Percentiles rank a stretch among this genome's conserved stretches.
These are phyloP conservation scores for Eulemur macaco DNA, from an alignment of 2,113 vertebrate genomes.

Conservation along the genomic window DNA sequence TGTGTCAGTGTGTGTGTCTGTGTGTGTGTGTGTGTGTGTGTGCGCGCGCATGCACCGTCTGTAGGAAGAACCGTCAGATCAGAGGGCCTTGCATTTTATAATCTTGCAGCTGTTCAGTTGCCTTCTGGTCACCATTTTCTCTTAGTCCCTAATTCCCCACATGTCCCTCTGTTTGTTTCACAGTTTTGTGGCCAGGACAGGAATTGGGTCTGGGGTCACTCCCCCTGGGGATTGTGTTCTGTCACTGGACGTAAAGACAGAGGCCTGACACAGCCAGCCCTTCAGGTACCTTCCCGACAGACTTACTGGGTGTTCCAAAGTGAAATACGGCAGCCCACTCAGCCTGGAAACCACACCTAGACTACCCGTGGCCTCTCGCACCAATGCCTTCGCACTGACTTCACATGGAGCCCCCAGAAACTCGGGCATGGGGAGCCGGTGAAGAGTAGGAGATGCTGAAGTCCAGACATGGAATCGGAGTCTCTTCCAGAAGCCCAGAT, in stretches of 20 bases:
- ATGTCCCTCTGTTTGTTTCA: background rate
- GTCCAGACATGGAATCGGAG: fast-evolving
- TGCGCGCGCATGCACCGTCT: no score
- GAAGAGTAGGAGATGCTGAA: no score
- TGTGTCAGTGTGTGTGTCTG: no score
- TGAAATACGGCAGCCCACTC: background rate
- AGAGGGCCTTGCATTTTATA: background rate
- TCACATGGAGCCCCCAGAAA: background rate
- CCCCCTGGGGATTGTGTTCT: background rate
- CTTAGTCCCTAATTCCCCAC: background rate
- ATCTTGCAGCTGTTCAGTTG: background rate
- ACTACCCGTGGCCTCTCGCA: background rate
- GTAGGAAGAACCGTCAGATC: background rate
- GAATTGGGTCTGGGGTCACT: background rate
- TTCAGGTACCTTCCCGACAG: background rate
- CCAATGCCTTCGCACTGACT: background rate
- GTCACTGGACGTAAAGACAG: background rate
- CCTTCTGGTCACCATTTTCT: background rate
- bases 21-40: background rate
- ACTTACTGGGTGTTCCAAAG: background rate
- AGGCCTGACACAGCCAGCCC: background rate
- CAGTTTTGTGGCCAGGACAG: background rate
- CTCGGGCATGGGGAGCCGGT: no score
- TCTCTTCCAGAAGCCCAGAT: background rate
- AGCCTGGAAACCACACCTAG: background rate